Percentiles rank a stretch among this genome's conserved stretches.
These are phyloP conservation scores for Drosophila kanapiae DNA, from an alignment of 1,140 invertebrate genomes.

Conservation along the genomic window DNA sequence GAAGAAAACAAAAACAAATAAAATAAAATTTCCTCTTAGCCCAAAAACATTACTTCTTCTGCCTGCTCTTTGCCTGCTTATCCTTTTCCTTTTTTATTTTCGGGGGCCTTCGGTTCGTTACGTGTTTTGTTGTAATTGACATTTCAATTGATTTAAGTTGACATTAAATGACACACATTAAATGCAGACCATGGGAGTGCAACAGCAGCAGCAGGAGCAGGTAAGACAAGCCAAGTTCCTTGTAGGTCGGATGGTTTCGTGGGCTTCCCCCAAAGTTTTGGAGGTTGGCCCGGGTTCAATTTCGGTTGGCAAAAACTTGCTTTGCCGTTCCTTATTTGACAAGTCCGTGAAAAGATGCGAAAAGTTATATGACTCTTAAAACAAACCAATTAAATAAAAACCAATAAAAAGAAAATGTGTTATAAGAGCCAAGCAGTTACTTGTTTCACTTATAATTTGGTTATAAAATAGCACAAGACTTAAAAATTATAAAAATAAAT, in stretches of 20 bases:
- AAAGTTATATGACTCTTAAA: conserved; percentile 8
- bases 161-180: conserved; percentile 67
- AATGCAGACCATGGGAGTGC: conserved; percentile 33
- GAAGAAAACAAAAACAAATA: conserved; percentile 8
- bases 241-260: conserved; percentile 30
- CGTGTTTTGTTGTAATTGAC: conserved; percentile 74
- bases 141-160: conserved; percentile 80
- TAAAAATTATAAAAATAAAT: not conserved
- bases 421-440: not conserved
- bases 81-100: conserved; percentile 11
- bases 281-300: conserved; percentile 8
- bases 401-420: not conserved
- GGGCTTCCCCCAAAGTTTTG: conserved; percentile 23
- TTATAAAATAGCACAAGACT: not conserved
- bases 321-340: conserved; percentile 8
- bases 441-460: not conserved
- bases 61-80: conserved; percentile 21
- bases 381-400: not conserved
- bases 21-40: conserved; percentile 13
- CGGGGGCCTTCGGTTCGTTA: conserved; percentile 44
- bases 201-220: conserved; percentile 3
- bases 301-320: conserved; percentile 7
- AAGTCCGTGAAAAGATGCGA: conserved; percentile 17
- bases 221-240: conserved; percentile 24
- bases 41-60: conserved; percentile 30